These are phyloP conservation scores for Piezodorus guildinii DNA, from an alignment of 1,140 invertebrate genomes.

Conservation along the genomic window DNA sequence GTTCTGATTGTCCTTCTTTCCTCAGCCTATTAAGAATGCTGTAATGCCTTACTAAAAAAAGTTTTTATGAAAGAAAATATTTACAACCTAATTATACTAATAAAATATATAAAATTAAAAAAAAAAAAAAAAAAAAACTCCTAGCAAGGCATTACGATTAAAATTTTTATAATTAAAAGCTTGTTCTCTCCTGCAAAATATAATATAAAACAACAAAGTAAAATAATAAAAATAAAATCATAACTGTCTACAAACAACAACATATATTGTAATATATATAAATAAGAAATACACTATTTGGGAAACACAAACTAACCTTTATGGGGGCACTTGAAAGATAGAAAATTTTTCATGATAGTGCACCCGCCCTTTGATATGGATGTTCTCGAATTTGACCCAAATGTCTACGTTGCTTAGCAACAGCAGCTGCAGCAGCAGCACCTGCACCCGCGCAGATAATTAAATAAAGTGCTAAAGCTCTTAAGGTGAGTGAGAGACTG, in stretches of 20 bases:
- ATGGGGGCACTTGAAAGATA: slow-evolving; percentile 11
- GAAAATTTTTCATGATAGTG: slow-evolving; percentile 33
- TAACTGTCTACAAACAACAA: slow-evolving; percentile 8
- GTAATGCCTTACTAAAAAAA: slow-evolving; percentile 3
- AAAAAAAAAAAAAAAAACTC: background rate
- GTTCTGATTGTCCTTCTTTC: slow-evolving; percentile 16
- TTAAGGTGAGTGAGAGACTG: slow-evolving; percentile 5
- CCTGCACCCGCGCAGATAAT: slow-evolving; percentile 18
- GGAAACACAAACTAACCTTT: slow-evolving; percentile 28
- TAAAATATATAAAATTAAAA: slow-evolving; percentile 2
- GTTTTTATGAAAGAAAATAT: too few species aligned
- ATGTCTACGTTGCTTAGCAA: slow-evolving; percentile 60
- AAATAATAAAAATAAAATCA: slow-evolving; percentile 3
- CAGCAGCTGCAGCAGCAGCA: slow-evolving; percentile 51
- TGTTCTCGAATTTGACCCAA: slow-evolving; percentile 77
- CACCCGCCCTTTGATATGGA: slow-evolving; percentile 83
- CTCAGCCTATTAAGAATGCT: background rate
- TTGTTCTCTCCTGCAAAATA: slow-evolving; percentile 11
- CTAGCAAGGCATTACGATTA: background rate
- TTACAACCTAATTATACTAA: background rate
- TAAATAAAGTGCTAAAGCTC: slow-evolving; percentile 17
- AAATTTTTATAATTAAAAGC: background rate
- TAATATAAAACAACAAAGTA: slow-evolving; percentile 8
- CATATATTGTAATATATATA: slow-evolving; percentile 12
- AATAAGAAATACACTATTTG: slow-evolving; percentile 7